Evolutionary conservation across 2,113 vertebrate genomes (phyloP).

Genomic region (Poicephalus gulielmi): DNA sequence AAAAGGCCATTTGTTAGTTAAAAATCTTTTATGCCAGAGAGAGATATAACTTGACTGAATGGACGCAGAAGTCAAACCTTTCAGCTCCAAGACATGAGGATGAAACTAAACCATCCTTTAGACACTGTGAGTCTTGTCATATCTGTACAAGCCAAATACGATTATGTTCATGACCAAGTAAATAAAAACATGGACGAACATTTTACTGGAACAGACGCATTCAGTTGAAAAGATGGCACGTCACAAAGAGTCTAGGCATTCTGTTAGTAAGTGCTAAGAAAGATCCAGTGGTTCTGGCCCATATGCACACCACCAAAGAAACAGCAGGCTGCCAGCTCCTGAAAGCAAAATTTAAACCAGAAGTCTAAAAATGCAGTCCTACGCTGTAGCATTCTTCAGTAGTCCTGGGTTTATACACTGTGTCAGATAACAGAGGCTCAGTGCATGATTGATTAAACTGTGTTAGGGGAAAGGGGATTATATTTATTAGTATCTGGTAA

Average conservation of each 20-base stretch:
- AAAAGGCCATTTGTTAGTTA: neutral
- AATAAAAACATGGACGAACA: neutral
- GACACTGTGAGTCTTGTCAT: neutral
- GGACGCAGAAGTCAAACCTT: neutral
- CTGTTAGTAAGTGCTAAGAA: neutral
- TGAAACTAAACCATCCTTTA: neutral
- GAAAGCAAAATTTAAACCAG: neutral
- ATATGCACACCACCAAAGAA: neutral
- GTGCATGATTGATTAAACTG: neutral
- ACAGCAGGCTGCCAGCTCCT: neutral
- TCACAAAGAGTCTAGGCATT: neutral
- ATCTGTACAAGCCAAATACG: neutral
- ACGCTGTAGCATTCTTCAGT: neutral
- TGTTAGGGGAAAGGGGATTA: neutral
- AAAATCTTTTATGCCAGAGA: neutral
- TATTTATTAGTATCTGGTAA: constrained; percentile 9
- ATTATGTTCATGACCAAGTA: neutral
- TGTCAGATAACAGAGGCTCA: neutral
- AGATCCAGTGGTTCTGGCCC: neutral
- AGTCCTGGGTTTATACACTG: neutral
- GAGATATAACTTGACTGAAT: neutral
- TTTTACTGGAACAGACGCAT: neutral
- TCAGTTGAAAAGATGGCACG: neutral
- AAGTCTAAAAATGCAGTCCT: neutral
- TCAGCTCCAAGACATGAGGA: neutral